Evolutionary conservation across 2,888 invertebrate genomes (phyloP).

Genomic region (Drosophila antonietae): DNA sequence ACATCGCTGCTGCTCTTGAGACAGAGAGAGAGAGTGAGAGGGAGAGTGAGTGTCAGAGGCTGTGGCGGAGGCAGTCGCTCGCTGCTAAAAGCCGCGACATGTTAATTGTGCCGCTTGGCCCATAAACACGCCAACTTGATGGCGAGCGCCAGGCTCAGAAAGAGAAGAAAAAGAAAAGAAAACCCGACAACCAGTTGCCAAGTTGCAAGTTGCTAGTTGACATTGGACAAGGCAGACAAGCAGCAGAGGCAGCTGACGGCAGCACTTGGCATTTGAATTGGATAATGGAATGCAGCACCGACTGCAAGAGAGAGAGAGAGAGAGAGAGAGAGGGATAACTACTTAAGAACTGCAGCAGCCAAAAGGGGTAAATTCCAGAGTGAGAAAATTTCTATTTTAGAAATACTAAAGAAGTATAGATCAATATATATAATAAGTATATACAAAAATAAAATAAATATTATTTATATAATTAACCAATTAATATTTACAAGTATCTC

Average conservation of each 20-base stretch:
- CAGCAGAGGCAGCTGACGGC: not conserved
- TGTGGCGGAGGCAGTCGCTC: constrained; percentile 16
- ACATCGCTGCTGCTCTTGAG: constrained; percentile 47
- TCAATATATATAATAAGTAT: not conserved
- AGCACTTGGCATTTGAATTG: constrained; percentile 41
- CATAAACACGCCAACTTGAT: constrained; percentile 82
- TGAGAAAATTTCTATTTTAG: not conserved
- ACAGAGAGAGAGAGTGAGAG: not conserved
- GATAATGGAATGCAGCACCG: constrained; percentile 13
- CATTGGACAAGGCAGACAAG: constrained; percentile 8
- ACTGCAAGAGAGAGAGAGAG: not conserved
- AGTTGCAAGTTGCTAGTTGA: constrained; percentile 28
- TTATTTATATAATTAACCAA: not conserved
- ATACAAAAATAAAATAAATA: not conserved
- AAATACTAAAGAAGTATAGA: too few relatives aligned
- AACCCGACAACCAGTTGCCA: constrained; percentile 20
- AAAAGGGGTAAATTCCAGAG: not conserved
- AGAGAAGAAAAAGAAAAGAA: constrained; percentile 24
- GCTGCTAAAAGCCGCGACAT: constrained; percentile 80
- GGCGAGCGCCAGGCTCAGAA: constrained; percentile 74
- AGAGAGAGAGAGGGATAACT: not conserved
- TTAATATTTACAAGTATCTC: not conserved
- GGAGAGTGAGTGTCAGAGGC: not conserved
- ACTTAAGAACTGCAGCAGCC: not conserved
- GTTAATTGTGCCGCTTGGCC: constrained; percentile 81